Base-by-base conservation (phyloP, 1,140 invertebrate genomes). In the Musca domestica region DNA sequence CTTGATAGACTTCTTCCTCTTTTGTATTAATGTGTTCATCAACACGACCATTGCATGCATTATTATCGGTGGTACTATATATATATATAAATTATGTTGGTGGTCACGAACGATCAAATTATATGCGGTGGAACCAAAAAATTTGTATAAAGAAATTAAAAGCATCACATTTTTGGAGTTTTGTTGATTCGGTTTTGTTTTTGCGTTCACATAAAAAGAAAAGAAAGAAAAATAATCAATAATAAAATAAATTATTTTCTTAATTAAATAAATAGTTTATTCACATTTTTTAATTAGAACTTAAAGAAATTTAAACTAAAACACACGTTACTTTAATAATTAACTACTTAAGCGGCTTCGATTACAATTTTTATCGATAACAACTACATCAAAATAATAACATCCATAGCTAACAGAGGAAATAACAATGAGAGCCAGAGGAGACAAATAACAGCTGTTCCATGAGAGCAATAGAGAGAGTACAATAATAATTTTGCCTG, bases 1-100 rank as follows among this genome's bases (percentile, higher is more conserved):
- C 81, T 76, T 83, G 80, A 71, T 82, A 82, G 64, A 82, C 81
- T 70, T 82, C 81, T 71, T 83, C 82, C 69, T 82, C 81, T 77
- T 81, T 83, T 56, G 77, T 77, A 71, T 83, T 78, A 69, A 74
- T 80, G 67, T 80, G 74, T 70, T 82, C 80, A 70, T 81, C 79
- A 73, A 72, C 79, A 65, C 74, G 75, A 74, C 78, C 78, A 74
- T 82, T 79, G 70, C 76, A 81, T 75, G 73, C 78, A 78, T 75
- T 76, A 73, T 80, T 78, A 70, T 82, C 80, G 71, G 71, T 76
- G 66, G 79, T 80, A 74, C 80, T 81, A 73, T 56, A 27, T 56
- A 51, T 41, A 23, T 66, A 34, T 27, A 48, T 48, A 46, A 61
- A 17, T 48, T 48, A 58, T 66, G 15, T 30, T 23, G 48, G 58